Percentiles rank a stretch among this genome's conserved stretches.
phyloP scores from a whole-genome alignment of 2,888 invertebrate genomes.

The Megaustenia siamemsis region DNA sequence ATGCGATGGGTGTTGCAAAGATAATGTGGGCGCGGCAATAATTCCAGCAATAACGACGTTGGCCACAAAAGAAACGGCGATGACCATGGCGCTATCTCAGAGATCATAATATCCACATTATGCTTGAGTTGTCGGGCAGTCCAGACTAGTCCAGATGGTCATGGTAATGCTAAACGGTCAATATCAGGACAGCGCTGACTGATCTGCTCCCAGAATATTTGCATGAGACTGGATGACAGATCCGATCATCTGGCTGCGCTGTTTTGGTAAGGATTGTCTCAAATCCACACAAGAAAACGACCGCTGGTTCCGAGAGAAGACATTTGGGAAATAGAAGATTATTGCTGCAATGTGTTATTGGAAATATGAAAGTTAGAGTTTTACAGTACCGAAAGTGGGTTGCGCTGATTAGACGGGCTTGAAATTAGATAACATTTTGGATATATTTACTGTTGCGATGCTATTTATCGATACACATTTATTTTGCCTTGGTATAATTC shows the following conservation, averaged over 20 bases:
- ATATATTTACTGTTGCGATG: too few relatives aligned
- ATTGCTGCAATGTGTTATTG: not conserved
- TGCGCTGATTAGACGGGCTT: not conserved
- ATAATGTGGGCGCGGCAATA: not conserved
- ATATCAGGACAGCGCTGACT: slow-evolving; percentile 37
- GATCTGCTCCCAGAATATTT: slow-evolving; percentile 22
- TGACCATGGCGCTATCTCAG: not conserved
- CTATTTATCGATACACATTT: too few relatives aligned
- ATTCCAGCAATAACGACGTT: not conserved
- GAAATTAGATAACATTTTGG: too few relatives aligned
- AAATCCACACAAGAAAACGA: not conserved
- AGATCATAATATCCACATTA: slow-evolving; percentile 33
- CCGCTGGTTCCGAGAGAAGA: not conserved
- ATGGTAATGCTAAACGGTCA: slow-evolving; percentile 45
- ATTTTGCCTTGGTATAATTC: too few relatives aligned
- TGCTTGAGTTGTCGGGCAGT: slow-evolving; percentile 23
- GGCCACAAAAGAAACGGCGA: slow-evolving; percentile 7
- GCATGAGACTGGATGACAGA: slow-evolving; percentile 40
- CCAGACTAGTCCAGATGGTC: slow-evolving; percentile 46
- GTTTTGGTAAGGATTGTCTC: slow-evolving; percentile 26
- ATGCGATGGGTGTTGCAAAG: not conserved
- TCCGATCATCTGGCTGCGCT: not conserved
- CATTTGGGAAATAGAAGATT: not conserved
- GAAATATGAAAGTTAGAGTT: not conserved
- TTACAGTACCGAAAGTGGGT: not conserved